Evolutionary conservation across 2,888 invertebrate species (phyloP).

Genomic region (Rhyacophila evoluta): DNA sequence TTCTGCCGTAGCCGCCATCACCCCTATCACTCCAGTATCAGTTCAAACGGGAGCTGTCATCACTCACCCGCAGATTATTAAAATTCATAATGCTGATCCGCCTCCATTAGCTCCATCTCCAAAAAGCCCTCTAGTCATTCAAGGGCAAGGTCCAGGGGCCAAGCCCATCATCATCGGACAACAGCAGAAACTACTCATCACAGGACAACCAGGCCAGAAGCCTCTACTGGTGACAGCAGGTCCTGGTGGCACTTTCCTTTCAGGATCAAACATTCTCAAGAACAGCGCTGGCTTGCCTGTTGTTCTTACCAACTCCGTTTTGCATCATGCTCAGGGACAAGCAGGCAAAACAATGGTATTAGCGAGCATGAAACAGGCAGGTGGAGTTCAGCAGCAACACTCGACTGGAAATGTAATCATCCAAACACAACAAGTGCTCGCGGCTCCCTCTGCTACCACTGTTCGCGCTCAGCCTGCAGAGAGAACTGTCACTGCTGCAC

Average conservation of each 20-base stretch:
- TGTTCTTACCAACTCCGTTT: conserved; percentile 54
- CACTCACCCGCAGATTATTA: conserved; percentile 51
- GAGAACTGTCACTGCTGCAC: conserved; percentile 60
- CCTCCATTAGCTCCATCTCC: conserved; percentile 15
- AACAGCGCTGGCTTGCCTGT: conserved; percentile 58
- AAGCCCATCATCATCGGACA: conserved; percentile 61
- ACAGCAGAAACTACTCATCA: conserved; percentile 64
- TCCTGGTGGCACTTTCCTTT: conserved; percentile 45
- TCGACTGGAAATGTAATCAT: conserved; percentile 47
- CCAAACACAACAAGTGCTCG: conserved; percentile 48
- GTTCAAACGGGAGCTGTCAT: conserved; percentile 44
- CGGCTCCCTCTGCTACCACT: conserved; percentile 57
- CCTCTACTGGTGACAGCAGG: conserved; percentile 62
- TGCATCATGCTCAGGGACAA: conserved; percentile 57
- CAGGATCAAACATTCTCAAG: conserved; percentile 62
- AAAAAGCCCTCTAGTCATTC: conserved; percentile 50
- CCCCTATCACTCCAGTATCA: conserved; percentile 54
- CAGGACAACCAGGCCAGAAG: conserved; percentile 64
- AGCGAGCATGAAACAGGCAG: conserved; percentile 65
- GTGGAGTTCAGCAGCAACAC: conserved; percentile 30
- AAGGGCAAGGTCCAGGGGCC: conserved; percentile 45
- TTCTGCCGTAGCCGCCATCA: conserved; percentile 42
- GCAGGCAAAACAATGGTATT: conserved; percentile 70
- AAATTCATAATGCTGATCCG: conserved; percentile 34
- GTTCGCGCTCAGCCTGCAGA: conserved; percentile 53